Percentiles rank a stretch among this genome's conserved stretches.
Conservation (phyloP, 1,140 invertebrate genomes). For the Drosophila nigromelanica region DNA sequence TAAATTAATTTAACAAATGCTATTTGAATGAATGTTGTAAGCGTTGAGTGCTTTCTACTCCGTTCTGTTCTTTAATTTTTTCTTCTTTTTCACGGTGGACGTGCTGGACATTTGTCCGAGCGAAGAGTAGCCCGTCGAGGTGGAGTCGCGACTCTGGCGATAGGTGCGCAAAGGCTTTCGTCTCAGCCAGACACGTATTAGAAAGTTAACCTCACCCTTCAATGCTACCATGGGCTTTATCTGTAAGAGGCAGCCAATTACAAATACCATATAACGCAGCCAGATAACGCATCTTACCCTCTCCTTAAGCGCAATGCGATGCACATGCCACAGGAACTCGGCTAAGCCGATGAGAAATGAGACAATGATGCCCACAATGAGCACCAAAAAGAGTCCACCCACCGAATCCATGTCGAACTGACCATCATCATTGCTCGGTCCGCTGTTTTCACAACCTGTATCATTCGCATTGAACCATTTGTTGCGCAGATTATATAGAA, state of each 20-base stretch:
- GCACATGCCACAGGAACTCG: conserved; percentile 94
- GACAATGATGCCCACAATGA: conserved; percentile 88
- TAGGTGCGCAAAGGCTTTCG: conserved; percentile 86
- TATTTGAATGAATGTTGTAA: conserved; percentile 61
- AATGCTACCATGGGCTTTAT: conserved; percentile 87
- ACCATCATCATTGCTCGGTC: conserved; percentile 74
- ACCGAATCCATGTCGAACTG: conserved; percentile 92
- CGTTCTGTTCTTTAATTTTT: conserved; percentile 45
- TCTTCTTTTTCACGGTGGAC: conserved; percentile 61
- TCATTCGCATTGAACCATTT: conserved; percentile 90
- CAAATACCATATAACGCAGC: background rate
- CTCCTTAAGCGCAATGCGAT: conserved; percentile 90
- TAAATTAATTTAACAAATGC: conserved; percentile 33
- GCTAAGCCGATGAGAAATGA: conserved; percentile 88
- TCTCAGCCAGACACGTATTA: conserved; percentile 86
- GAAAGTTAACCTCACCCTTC: conserved; percentile 87
- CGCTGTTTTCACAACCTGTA: conserved; percentile 32
- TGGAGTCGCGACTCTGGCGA: conserved; percentile 67
- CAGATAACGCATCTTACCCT: conserved; percentile 77
- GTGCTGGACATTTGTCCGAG: conserved; percentile 41
- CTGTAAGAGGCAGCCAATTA: conserved; percentile 74
- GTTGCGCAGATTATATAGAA: conserved; percentile 89
- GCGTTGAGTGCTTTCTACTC: conserved; percentile 24
- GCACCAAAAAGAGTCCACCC: conserved; percentile 94
- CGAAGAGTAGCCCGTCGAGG: conserved; percentile 73